Evolutionary conservation across 2,113 vertebrate genomes (phyloP).

Genomic region (Pseudonaja textilis): DNA sequence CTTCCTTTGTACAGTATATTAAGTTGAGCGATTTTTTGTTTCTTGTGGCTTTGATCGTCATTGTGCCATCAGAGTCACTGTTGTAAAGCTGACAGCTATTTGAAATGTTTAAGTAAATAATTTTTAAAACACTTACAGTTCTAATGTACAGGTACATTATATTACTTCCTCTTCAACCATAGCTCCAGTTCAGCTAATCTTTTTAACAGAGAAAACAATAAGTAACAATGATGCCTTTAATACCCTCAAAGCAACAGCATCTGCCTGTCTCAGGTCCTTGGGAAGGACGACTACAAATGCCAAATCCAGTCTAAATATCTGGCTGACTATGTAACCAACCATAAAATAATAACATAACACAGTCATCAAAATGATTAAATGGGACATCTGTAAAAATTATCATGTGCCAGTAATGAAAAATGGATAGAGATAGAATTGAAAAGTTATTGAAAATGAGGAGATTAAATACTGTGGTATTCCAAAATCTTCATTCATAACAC

Average conservation of each 20-base stretch:
- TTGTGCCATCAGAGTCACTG: neutral
- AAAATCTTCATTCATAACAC: neutral
- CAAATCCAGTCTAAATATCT: neutral
- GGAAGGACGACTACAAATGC: neutral
- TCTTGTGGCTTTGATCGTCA: neutral
- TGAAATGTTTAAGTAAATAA: neutral
- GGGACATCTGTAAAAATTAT: neutral
- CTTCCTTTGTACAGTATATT: neutral
- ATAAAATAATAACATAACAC: neutral
- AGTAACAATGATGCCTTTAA: neutral
- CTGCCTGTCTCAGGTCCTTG: neutral
- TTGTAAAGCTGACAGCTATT: neutral
- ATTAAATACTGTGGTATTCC: neutral
- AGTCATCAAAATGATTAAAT: neutral
- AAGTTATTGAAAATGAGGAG: neutral
- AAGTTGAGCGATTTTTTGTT: neutral
- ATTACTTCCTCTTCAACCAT: neutral
- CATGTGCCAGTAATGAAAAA: neutral
- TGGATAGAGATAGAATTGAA: neutral
- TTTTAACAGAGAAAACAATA: neutral
- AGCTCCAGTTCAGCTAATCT: neutral
- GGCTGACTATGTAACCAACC: neutral
- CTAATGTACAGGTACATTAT: neutral
- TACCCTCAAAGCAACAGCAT: neutral
- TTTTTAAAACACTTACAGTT: accelerated